A percentile compares a stretch with the other conserved stretches of the same genome.
These are phyloP conservation scores for Vespertilio murinus DNA, from an alignment of 2,797 vertebrate genomes.

Conservation along the genomic window DNA sequence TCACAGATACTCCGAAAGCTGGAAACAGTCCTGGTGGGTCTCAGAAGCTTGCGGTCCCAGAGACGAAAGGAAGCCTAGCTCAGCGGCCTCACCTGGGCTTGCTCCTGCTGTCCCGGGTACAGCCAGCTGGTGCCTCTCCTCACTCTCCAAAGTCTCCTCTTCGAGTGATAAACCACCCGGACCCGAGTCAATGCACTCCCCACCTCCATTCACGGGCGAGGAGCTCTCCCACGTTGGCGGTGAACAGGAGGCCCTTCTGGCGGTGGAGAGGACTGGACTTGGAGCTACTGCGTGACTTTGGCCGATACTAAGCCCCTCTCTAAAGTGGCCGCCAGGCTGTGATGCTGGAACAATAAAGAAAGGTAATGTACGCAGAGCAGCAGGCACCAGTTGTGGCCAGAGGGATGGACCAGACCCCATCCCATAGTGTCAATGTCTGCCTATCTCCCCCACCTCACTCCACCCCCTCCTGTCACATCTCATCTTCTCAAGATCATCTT, in stretches of 20 bases:
- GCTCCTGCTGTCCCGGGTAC: not conserved
- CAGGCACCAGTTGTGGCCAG: accelerated
- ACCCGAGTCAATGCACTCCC: not conserved
- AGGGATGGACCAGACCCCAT: too few species aligned
- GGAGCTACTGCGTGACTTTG: not conserved
- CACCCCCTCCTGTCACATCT: not conserved
- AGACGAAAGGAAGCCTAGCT: not conserved
- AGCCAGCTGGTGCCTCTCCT: not conserved
- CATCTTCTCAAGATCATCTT: not conserved
- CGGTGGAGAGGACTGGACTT: not conserved
- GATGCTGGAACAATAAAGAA: too few species aligned
- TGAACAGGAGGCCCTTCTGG: not conserved
- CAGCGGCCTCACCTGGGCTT: not conserved
- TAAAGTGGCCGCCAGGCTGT: not conserved
- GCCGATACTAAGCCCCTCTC: accelerated
- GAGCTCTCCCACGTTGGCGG: too few species aligned
- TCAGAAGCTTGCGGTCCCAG: not conserved
- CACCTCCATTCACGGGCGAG: not conserved
- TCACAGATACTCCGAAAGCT: not conserved
- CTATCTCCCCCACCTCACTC: too few species aligned
- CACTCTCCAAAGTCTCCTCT: not conserved
- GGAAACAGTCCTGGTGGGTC: not conserved
- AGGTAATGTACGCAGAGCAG: not conserved
- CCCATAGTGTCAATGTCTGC: accelerated
- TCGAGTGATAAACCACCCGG: too few species aligned